phyloP scores from a whole-genome alignment of 2,888 invertebrate species.

The Cosmorhoe ocellata region DNA sequence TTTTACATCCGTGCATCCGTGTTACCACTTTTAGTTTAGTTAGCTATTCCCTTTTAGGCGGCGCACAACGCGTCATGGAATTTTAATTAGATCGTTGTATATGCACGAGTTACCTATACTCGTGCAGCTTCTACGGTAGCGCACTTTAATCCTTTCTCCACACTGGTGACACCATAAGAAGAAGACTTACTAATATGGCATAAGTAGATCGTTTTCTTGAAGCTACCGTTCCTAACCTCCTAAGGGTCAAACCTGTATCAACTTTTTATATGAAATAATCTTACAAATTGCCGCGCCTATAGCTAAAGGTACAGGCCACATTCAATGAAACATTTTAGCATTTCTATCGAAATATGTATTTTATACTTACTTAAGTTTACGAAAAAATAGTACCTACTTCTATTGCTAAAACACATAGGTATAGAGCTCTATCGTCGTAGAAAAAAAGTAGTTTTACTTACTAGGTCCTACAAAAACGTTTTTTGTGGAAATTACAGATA shows the following conservation, averaged over 20 bases:
- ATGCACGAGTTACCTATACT: neutral
- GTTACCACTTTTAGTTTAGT: neutral
- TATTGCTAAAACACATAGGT: too few species aligned
- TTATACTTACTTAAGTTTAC: too few species aligned
- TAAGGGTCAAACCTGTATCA: conserved; percentile 22
- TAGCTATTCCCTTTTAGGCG: conserved; percentile 29
- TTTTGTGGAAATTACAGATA: too few species aligned
- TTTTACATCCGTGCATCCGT: neutral
- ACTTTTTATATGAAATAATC: conserved; percentile 5
- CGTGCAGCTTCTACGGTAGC: too few species aligned
- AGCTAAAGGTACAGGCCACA: neutral
- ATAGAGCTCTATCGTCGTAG: too few species aligned
- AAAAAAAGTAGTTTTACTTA: too few species aligned
- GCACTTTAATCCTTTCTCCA: too few species aligned
- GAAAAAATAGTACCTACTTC: too few species aligned
- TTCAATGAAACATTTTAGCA: conserved; percentile 18
- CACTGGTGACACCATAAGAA: too few species aligned
- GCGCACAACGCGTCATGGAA: conserved; percentile 17
- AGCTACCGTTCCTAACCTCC: neutral
- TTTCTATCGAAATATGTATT: conserved; percentile 21
- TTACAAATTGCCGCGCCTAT: conserved; percentile 6
- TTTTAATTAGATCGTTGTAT: conserved; percentile 33
- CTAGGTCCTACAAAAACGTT: too few species aligned
- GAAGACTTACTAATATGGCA: too few species aligned
- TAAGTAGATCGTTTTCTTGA: too few species aligned